Base-by-base conservation (phyloP, 2,797 vertebrate species). In the Chaetophractus vellerosus region DNA sequence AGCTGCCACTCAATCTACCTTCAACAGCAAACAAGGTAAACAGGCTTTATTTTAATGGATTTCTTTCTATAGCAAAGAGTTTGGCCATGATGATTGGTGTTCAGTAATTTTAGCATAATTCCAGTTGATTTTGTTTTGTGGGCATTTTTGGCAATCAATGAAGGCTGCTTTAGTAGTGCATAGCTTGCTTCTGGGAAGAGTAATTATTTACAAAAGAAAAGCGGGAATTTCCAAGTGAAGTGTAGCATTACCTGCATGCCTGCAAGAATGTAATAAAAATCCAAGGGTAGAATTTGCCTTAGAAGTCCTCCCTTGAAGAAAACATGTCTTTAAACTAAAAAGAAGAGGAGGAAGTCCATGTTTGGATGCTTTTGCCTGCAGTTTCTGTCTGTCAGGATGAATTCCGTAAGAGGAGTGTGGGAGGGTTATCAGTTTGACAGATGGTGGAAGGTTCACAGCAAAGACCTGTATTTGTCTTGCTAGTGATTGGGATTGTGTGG, bases 401-500 rank as follows among this genome's bases (percentile, higher is more conserved):
- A 91, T 83, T 91, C 82, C 81, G 82, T 76, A 95, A 86, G 68
- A 74, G 28, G 45, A 28, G 71, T 74, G 76, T 88, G 61, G 87
- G 96, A 74, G 82, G 57, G 66, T 94, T 59, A 81, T 83, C 83
- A 80, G 8, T 64, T 36, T 93, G 94, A 93, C 64, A 88, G 81
- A 38, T 84, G 50, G 59, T 72, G 50, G 68, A 90, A n/a, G 23
- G 69, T 81, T 93, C 74, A 68, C 19, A 38, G 78, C 59, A 76
- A 71, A 94, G 64, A 81, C 41, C n/a, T 75, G 69, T 3, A 11
- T 96, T 93, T 92, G 21, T 83, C 74, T 94, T 66, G 26, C 38
- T 94, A 16, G 16, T 63, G 15, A 68, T 26, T 41, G 38, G 86
- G 52, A 33, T 72, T 79, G 41, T 55, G 68, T 15, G 12, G 33